Evolutionary conservation across 2,797 vertebrate genomes (phyloP).

Genomic region (Pitangus sulphuratus): DNA sequence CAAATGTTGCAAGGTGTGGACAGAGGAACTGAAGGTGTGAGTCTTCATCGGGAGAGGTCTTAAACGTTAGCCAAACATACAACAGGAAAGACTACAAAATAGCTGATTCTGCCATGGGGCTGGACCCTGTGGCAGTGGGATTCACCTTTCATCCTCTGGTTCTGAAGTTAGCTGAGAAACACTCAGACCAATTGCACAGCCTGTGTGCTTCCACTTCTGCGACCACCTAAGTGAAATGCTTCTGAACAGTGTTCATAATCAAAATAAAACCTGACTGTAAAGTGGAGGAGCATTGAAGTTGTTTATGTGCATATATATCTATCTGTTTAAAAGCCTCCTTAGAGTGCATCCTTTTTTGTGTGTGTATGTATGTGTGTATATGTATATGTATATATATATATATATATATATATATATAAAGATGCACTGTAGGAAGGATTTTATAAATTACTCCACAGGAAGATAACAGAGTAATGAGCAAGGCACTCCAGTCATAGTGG

Average conservation of each 20-base stretch:
- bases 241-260: not conserved
- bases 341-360: not conserved
- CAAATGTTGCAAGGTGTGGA: not conserved
- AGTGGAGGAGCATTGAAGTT: not conserved
- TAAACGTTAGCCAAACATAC: fast-evolving
- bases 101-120: not conserved
- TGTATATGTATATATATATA: fast-evolving
- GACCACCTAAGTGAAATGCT: not conserved
- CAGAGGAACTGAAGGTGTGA: not conserved
- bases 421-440: not conserved
- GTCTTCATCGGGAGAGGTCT: not conserved
- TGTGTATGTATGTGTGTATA: not conserved
- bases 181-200: not conserved
- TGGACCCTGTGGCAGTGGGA: not conserved
- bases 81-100: not conserved
- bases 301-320: not conserved
- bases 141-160: not conserved
- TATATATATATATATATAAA: not conserved
- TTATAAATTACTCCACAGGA: not conserved
- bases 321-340: not conserved
- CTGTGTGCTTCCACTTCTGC: not conserved
- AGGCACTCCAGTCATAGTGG: not conserved
- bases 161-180: not conserved
- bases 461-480: not conserved
- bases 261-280: not conserved